A percentile compares a stretch with the other conserved stretches of the same genome.
These are phyloP conservation scores for Urocynchramus pylzowi DNA, from an alignment of 2,113 vertebrate genomes.

Conservation along the genomic window DNA sequence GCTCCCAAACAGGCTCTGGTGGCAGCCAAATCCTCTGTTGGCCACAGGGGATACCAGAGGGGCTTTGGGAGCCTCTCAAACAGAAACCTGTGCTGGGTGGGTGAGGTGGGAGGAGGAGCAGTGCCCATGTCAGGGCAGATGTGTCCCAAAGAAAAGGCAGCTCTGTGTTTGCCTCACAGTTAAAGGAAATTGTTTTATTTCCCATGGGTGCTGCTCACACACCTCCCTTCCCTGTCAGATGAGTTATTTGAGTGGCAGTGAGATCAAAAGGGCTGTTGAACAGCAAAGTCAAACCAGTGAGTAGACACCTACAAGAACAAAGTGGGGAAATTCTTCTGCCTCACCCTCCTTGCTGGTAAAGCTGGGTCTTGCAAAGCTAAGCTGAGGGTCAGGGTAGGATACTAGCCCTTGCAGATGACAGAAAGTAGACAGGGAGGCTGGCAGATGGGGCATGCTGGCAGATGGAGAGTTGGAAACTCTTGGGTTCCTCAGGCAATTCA, in stretches of 20 bases:
- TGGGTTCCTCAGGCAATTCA: neutral
- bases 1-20: neutral
- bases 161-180: neutral
- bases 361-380: neutral
- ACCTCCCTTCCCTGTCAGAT: neutral
- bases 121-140: accelerated
- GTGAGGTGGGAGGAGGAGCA: neutral
- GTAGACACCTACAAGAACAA: accelerated
- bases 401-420: neutral
- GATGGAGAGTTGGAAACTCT: neutral
- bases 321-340: accelerated
- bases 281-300: accelerated
- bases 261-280: neutral
- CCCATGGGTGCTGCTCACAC: neutral
- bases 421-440: neutral
- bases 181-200: accelerated
- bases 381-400: neutral
- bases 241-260: neutral
- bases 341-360: neutral
- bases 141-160: neutral
- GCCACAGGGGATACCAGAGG: neutral
- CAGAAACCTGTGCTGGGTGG: neutral
- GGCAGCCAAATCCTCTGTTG: neutral
- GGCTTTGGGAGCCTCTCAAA: neutral
- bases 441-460: neutral